These are phyloP conservation scores for Malthinus flaveolus DNA, from an alignment of 2,888 invertebrate genomes.

Conservation along the genomic window DNA sequence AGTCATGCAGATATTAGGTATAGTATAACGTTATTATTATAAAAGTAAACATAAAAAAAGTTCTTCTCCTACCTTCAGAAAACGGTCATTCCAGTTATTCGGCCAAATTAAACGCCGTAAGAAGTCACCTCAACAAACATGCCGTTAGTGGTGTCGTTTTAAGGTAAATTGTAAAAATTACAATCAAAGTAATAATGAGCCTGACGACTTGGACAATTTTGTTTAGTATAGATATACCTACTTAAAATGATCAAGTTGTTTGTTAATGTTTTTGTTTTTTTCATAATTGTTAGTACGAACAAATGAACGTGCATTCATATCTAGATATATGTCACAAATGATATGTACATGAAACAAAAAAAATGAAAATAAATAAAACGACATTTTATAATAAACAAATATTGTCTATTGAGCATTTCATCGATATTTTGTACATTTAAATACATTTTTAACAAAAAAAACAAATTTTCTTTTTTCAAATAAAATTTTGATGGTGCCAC, in stretches of 20 bases:
- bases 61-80: background rate
- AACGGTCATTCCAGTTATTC: background rate
- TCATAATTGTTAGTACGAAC: conserved; percentile 12
- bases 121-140: conserved; percentile 6
- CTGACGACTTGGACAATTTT: background rate
- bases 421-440: conserved; percentile 25
- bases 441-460: conserved; percentile 30
- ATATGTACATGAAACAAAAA: conserved; percentile 29
- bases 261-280: background rate
- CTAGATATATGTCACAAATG: conserved; percentile 54
- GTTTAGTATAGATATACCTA: background rate
- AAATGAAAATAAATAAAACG: conserved; percentile 24
- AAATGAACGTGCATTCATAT: conserved; percentile 40
- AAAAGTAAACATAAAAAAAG: background rate
- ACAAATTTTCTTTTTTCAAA: conserved; percentile 8
- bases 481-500: conserved; percentile 43
- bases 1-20: conserved; percentile 4
- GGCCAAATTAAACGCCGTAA: background rate
- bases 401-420: conserved; percentile 21
- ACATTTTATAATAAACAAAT: conserved; percentile 22
- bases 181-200: conserved; percentile 5
- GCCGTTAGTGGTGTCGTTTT: background rate
- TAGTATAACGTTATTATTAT: background rate
- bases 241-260: background rate
- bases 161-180: too few relatives aligned